These are phyloP conservation scores for Steinernema feltiae DNA, from an alignment of 1,140 invertebrate species.

Conservation along the genomic window DNA sequence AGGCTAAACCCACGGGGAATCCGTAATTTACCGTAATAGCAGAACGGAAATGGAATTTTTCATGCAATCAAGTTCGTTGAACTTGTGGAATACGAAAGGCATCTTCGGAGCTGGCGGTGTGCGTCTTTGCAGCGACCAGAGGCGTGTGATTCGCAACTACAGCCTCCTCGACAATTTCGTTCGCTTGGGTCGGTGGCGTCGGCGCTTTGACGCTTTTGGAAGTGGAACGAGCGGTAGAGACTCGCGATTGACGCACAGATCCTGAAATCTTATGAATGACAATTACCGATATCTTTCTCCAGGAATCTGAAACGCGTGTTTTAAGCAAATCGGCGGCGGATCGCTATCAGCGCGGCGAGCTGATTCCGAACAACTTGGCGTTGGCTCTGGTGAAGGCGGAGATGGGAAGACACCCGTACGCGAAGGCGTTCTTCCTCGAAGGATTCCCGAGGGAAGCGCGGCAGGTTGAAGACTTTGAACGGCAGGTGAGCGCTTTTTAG, in stretches of 20 bases:
- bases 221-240: background rate
- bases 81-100: no score
- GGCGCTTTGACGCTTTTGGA: constrained; percentile 10
- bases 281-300: constrained; percentile 45
- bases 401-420: constrained; percentile 54
- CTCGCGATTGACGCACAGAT: background rate
- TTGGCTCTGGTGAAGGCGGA: constrained; percentile 54
- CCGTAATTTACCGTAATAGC: no score
- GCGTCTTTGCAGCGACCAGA: background rate
- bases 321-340: no score
- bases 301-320: no score
- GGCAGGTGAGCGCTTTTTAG: constrained; percentile 36
- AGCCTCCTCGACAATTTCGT: background rate
- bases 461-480: constrained; percentile 57
- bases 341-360: constrained; percentile 48
- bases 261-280: background rate
- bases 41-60: no score
- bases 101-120: background rate
- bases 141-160: background rate
- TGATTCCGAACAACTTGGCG: constrained; percentile 56
- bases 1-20: no score
- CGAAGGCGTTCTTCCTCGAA: constrained; percentile 51
- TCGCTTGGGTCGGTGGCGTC: background rate
- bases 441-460: constrained; percentile 49
- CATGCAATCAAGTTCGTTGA: no score